Percentiles rank a stretch among this genome's conserved stretches.
Conservation (phyloP, 2,797 vertebrate genomes). For the Prionace glauca region DNA sequence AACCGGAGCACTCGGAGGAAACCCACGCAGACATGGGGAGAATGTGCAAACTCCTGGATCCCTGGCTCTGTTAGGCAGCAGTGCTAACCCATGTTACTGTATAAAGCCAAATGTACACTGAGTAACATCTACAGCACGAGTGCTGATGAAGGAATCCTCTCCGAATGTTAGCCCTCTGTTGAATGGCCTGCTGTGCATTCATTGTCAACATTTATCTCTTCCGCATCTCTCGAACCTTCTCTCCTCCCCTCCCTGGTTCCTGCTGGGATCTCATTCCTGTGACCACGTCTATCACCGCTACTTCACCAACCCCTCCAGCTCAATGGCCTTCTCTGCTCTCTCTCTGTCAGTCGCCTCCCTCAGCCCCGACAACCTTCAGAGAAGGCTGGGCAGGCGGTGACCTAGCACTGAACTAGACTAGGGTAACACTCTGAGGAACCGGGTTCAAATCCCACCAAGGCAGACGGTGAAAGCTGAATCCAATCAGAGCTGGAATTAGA, state of each 20-base stretch:
- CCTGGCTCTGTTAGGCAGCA: too few species aligned
- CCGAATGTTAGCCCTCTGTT: background rate
- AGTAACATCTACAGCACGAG: background rate
- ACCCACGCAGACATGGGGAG: too few species aligned
- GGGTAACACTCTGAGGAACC: too few species aligned
- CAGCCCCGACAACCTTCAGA: background rate
- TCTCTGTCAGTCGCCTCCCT: background rate
- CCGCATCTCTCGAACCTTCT: background rate
- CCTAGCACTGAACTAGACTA: too few species aligned
- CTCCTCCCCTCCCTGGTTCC: background rate
- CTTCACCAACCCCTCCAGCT: background rate
- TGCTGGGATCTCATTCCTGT: background rate
- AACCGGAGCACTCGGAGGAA: too few species aligned
- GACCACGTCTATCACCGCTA: background rate
- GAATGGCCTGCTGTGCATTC: background rate
- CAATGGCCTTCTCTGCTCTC: background rate
- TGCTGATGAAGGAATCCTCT: background rate
- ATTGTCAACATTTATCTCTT: background rate
- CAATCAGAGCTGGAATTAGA: too few species aligned
- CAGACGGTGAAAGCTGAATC: too few species aligned
- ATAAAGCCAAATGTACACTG: background rate
- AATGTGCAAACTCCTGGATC: too few species aligned
- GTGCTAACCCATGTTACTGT: background rate
- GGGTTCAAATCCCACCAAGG: too few species aligned
- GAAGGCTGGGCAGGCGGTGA: background rate